These are phyloP conservation scores for Dynastes hyllus DNA, from an alignment of 2,888 invertebrate species.

Conservation along the genomic window DNA sequence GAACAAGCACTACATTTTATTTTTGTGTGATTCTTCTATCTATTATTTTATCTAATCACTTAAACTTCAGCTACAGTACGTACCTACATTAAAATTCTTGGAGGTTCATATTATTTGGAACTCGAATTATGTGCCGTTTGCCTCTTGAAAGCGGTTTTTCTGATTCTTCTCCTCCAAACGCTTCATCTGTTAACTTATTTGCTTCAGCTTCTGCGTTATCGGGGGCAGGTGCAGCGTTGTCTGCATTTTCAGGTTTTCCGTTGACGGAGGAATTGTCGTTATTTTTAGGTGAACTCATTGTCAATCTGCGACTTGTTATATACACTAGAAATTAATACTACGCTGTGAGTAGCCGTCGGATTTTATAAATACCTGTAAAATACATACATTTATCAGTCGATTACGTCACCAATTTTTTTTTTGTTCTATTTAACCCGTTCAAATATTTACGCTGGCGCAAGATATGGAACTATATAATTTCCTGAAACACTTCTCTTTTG, in stretches of 20 bases:
- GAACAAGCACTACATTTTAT: too few relatives aligned
- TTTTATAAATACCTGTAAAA: background rate
- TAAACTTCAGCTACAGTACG: too few relatives aligned
- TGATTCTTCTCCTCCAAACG: background rate
- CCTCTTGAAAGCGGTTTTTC: background rate
- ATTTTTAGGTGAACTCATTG: background rate
- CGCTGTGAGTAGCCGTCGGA: too few relatives aligned
- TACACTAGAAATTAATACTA: background rate
- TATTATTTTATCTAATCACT: too few relatives aligned
- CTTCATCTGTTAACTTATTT: conserved; percentile 5
- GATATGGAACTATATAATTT: too few relatives aligned
- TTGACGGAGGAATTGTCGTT: background rate
- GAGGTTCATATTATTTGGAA: conserved; percentile 11
- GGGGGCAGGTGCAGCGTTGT: background rate
- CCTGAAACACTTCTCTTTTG: too few relatives aligned
- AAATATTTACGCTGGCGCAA: too few relatives aligned
- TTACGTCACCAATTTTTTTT: background rate
- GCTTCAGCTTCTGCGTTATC: conserved; percentile 1
- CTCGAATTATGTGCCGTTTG: conserved; percentile 16
- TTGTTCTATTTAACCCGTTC: background rate
- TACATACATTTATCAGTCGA: background rate
- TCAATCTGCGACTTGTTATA: background rate
- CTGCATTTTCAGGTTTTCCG: background rate
- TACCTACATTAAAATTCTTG: background rate
- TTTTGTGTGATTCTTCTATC: too few relatives aligned